Evolutionary conservation across 2,113 vertebrate species (phyloP).

Genomic region (Peucedramus taeniatus): DNA sequence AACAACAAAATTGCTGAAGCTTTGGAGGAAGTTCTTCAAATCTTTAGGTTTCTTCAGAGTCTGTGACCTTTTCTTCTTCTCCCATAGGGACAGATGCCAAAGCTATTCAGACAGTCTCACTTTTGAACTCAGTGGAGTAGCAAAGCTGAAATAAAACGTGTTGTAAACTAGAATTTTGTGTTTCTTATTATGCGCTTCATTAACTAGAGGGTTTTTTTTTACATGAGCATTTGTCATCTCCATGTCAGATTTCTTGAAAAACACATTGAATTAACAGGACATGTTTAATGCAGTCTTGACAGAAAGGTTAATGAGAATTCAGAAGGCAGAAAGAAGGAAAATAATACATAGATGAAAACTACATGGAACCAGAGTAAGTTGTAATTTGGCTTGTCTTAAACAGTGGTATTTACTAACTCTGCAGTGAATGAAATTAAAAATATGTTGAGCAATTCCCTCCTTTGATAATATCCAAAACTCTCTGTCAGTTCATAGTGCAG

Average conservation of each 20-base stretch:
- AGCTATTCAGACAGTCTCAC: background rate
- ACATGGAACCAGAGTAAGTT: background rate
- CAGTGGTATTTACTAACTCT: background rate
- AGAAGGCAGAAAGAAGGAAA: background rate
- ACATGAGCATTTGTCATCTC: conserved; percentile 38
- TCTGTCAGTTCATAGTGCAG: background rate
- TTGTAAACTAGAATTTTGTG: background rate
- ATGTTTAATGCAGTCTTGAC: conserved; percentile 24
- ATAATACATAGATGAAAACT: background rate
- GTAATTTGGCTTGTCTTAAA: conserved; percentile 1
- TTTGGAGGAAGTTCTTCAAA: background rate
- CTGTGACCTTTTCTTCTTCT: background rate
- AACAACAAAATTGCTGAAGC: background rate
- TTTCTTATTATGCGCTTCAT: background rate
- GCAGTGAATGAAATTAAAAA: background rate
- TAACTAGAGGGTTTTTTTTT: background rate
- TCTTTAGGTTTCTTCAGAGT: background rate
- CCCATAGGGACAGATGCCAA: background rate
- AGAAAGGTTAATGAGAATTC: conserved; percentile 64
- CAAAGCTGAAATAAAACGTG: background rate
- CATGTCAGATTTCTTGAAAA: conserved; percentile 40
- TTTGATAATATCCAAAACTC: background rate
- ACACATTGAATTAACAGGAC: conserved; percentile 36
- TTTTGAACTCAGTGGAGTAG: background rate
- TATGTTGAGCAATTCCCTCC: background rate